phyloP scores from a whole-genome alignment of 2,797 vertebrate species.

The Sebastes kiyomatsui region DNA sequence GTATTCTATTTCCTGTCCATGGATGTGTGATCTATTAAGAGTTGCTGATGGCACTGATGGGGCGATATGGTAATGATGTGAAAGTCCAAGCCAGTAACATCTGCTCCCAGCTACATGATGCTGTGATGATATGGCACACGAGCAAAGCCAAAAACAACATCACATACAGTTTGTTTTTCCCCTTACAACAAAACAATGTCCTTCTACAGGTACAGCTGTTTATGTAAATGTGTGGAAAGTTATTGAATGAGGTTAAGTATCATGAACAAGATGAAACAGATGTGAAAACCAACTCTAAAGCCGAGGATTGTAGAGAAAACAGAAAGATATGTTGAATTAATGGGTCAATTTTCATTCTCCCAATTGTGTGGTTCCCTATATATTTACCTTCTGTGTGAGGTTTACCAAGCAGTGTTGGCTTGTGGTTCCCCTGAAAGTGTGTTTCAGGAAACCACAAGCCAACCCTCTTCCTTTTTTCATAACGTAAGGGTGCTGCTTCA shows the following conservation, averaged over 20 bases:
- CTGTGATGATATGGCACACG: slow-evolving; percentile 28
- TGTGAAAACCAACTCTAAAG: neutral
- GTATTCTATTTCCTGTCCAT: neutral
- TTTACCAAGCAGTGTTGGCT: slow-evolving; percentile 4
- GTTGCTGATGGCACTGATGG: slow-evolving; percentile 40
- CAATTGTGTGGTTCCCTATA: neutral
- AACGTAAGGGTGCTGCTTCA: neutral
- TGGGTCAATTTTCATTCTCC: neutral
- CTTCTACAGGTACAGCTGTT: neutral
- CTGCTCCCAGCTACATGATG: slow-evolving; percentile 36
- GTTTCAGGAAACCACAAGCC: slow-evolving; percentile 28
- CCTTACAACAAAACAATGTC: slow-evolving; percentile 6
- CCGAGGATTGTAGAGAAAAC: neutral
- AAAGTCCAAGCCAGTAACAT: slow-evolving; percentile 31
- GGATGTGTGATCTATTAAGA: slow-evolving; percentile 32
- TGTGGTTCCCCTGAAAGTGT: slow-evolving; percentile 11
- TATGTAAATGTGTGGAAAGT: neutral
- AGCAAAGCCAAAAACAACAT: slow-evolving; percentile 43
- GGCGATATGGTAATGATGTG: slow-evolving; percentile 47
- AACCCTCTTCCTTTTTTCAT: neutral
- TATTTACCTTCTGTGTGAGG: slow-evolving; percentile 6
- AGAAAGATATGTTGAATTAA: neutral
- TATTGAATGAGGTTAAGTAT: neutral
- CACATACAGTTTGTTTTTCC: neutral
- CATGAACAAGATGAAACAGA: neutral